phyloP scores from a whole-genome alignment of 2,888 invertebrate genomes.

The Taenaris catops region DNA sequence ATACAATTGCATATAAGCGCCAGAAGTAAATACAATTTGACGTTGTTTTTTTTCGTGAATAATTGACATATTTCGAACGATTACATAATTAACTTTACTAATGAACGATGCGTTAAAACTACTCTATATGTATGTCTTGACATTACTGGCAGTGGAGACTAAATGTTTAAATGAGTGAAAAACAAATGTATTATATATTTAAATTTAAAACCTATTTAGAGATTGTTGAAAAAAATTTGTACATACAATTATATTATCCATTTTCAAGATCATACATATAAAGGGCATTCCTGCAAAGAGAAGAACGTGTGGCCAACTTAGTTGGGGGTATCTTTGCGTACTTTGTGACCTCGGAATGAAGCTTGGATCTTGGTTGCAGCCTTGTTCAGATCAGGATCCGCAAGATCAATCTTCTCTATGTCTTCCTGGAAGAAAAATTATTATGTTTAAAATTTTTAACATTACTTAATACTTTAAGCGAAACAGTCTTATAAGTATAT shows the following conservation, averaged over 20 bases:
- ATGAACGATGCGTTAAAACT: conserved; percentile 30
- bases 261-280: conserved; percentile 34
- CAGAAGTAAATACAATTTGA: conserved; percentile 33
- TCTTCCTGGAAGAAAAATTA: conserved; percentile 74
- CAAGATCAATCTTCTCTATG: conserved; percentile 91
- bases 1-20: conserved; percentile 5
- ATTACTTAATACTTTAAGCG: too few species aligned
- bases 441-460: neutral
- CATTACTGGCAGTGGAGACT: conserved; percentile 21
- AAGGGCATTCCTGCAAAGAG: conserved; percentile 36
- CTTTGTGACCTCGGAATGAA: conserved; percentile 94
- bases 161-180: conserved; percentile 2
- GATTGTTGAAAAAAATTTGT: neutral
- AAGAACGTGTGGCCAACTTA: conserved; percentile 41
- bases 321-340: conserved; percentile 85
- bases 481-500: conserved; percentile 1
- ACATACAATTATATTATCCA: conserved; percentile 3
- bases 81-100: conserved; percentile 33
- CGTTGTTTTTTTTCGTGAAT: conserved; percentile 33
- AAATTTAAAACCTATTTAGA: neutral
- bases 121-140: conserved; percentile 31
- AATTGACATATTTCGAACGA: conserved; percentile 40
- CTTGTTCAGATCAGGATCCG: conserved; percentile 92
- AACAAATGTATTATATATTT: neutral
- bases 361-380: conserved; percentile 96